Conservation (phyloP, 1,140 invertebrate genomes). For the Drosophila quadrilineata region DNA sequence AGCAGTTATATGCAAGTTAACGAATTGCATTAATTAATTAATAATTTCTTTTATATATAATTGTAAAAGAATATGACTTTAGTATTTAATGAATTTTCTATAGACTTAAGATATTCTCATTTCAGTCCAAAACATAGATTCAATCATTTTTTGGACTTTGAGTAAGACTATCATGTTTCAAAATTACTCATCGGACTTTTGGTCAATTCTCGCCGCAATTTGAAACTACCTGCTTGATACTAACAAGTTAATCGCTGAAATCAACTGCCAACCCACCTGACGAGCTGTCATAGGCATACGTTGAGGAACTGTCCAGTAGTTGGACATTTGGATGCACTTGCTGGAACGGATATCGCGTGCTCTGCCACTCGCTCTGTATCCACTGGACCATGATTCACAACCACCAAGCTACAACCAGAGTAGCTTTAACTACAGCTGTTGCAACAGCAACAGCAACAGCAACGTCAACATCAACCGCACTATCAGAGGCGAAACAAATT, state of each 20-base stretch:
- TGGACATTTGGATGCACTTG: slow-evolving; percentile 55
- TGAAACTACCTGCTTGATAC: neutral
- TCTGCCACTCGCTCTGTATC: slow-evolving; percentile 35
- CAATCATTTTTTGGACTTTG: too few species aligned
- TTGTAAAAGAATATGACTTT: too few species aligned
- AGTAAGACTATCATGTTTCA: too few species aligned
- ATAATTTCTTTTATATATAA: too few species aligned
- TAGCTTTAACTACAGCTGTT: slow-evolving; percentile 5
- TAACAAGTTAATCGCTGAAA: slow-evolving; percentile 48
- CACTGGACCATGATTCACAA: slow-evolving; percentile 54
- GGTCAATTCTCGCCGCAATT: neutral
- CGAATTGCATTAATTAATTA: too few species aligned
- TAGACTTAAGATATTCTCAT: too few species aligned
- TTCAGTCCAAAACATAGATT: too few species aligned
- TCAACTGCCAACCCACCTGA: slow-evolving; percentile 68
- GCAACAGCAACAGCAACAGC: slow-evolving; percentile 17
- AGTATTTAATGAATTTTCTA: too few species aligned
- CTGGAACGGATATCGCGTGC: slow-evolving; percentile 65
- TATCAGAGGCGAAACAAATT: slow-evolving; percentile 48
- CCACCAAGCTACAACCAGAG: slow-evolving; percentile 34
- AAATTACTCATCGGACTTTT: neutral
- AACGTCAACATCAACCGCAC: neutral
- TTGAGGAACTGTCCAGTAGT: slow-evolving; percentile 28
- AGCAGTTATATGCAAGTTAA: too few species aligned
- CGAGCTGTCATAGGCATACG: slow-evolving; percentile 45